These are phyloP conservation scores for Calliopsis andreniformis DNA, from an alignment of 1,140 invertebrate species.

Conservation along the genomic window DNA sequence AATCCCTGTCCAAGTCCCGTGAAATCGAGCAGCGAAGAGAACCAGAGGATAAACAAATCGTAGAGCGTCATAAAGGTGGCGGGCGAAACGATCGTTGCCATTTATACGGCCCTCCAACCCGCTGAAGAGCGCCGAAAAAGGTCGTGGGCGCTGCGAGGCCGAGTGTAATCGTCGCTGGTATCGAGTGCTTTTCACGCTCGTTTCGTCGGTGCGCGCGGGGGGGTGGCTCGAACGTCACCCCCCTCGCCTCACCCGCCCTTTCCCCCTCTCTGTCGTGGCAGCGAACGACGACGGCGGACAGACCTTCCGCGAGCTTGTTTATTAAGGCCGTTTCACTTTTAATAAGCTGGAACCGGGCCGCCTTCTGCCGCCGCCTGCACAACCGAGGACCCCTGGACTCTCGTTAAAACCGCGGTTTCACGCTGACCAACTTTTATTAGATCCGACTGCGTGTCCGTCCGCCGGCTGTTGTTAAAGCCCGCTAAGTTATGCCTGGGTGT, in stretches of 20 bases:
- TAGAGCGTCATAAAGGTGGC: not conserved
- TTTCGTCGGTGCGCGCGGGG: not conserved
- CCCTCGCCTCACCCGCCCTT: not conserved
- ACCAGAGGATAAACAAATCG: slow-evolving; percentile 22
- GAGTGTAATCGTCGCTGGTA: slow-evolving; percentile 30
- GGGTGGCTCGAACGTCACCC: not conserved
- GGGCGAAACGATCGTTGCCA: slow-evolving; percentile 16
- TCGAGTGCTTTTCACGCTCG: slow-evolving; percentile 46
- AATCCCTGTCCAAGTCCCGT: not conserved
- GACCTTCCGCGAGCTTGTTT: slow-evolving; percentile 63
- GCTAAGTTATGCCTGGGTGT: slow-evolving; percentile 62
- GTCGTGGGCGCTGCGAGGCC: too few species aligned
- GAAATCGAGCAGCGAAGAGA: slow-evolving; percentile 5
- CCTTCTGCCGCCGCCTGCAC: slow-evolving; percentile 43
- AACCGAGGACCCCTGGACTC: slow-evolving; percentile 39
- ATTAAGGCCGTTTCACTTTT: slow-evolving; percentile 74
- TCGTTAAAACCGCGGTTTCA: slow-evolving; percentile 70
- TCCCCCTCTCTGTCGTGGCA: too few species aligned
- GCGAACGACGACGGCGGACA: not conserved
- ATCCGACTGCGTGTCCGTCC: slow-evolving; percentile 60
- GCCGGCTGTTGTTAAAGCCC: slow-evolving; percentile 66
- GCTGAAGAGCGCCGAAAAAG: slow-evolving; percentile 12
- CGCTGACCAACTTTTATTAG: slow-evolving; percentile 77
- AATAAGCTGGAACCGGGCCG: slow-evolving; percentile 71
- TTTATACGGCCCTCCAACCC: slow-evolving; percentile 12